Base-by-base conservation (phyloP, 2,888 invertebrate species). In the Alsophila aescularia region DNA sequence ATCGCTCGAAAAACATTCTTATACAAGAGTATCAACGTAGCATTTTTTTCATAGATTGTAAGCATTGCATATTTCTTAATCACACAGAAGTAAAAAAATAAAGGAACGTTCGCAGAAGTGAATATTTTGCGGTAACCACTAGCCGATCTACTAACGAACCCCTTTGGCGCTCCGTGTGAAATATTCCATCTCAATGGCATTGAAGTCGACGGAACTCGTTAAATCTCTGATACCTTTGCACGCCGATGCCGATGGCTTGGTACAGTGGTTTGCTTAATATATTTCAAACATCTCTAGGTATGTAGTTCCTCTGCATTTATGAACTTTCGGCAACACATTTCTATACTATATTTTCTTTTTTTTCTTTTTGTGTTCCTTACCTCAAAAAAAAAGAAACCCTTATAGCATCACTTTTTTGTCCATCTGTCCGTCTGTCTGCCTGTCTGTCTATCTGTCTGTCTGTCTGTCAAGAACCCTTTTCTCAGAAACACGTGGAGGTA, bases 61-160 rank as follows among this genome's bases (percentile, higher is more conserved):
- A 8, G 7, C 1, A 32, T 18, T 18, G 21, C 12, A 6, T 45
- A 36, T 51, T 27, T 21, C 35, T 13, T 14, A 8, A 51, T 10
- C 13, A 32, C 24, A 24, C 8, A 24, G 24, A 6, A 24, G 24
- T 24, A 10, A 29, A 48, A 49, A 39, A 35, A 41, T 42, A 35
- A 37, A 34, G 14, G 27, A 42, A 10, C 9, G 9, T 48, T 31
- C 14, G 27, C 24, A 29, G n/a, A n/a, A 32, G 37, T 24, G 7
- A 8, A 41, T 9, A 24, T 31, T 43, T 51, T 5, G 36, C 15
- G 12, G 42, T 13, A 34, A 37, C 13, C 18, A 16, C 32, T 45
- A 14, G 27, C 49, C 16, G 41, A 36, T 36, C 36, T 21, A 32
- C 63, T 63, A 65, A 66, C 57, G 65, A 66, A 64, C 59, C 59